A percentile compares a stretch with the other conserved stretches of the same genome.
Evolutionary conservation across 2,113 vertebrate species (phyloP).

Genomic region (Tetrao urogallus): DNA sequence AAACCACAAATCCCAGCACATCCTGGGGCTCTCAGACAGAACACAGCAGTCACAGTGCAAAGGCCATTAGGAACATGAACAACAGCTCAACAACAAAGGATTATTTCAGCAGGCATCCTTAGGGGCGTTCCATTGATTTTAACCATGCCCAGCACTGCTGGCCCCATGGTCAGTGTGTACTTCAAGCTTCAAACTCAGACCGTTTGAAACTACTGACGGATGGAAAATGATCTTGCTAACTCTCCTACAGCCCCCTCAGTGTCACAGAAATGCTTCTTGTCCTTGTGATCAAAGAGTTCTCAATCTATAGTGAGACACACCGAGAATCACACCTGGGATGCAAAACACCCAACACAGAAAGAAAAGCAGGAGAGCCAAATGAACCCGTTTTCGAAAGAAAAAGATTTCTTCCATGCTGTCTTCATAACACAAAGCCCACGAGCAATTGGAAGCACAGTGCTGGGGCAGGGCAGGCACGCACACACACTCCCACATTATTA

Average conservation of each 20-base stretch:
- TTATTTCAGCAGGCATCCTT: neutral
- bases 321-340: neutral
- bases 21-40: neutral
- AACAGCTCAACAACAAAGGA: neutral
- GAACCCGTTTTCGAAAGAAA: neutral
- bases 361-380: neutral
- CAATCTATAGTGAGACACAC: neutral
- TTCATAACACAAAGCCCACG: fast-evolving
- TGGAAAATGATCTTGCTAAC: neutral
- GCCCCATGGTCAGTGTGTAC: too few species aligned
- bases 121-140: neutral
- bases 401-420: neutral
- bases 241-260: neutral
- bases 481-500: neutral
- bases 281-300: neutral
- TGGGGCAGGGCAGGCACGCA: neutral
- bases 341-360: neutral
- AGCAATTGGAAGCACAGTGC: fast-evolving
- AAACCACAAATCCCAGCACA: neutral
- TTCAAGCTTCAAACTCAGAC: neutral
- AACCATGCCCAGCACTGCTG: fast-evolving
- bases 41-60: fast-evolving
- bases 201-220: fast-evolving
- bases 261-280: neutral
- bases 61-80: neutral